phyloP scores from a whole-genome alignment of 2,113 vertebrate species.

The Ammodytes marinus region DNA sequence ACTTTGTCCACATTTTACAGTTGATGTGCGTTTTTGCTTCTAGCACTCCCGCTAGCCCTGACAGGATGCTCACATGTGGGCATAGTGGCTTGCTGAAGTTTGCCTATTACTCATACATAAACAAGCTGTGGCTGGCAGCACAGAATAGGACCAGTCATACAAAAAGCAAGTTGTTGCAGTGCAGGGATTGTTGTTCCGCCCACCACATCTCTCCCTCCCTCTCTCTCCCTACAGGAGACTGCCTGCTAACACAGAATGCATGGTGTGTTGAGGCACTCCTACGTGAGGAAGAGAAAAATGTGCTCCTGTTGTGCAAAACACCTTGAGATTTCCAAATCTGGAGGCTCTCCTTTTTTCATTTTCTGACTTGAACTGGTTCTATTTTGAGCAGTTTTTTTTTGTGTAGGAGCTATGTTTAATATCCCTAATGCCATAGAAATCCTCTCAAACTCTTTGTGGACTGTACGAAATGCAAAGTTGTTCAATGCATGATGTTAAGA shows the following conservation, averaged over 20 bases:
- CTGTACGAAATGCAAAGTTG: background rate
- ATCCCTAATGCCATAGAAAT: background rate
- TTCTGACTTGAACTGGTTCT: background rate
- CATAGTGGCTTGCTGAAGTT: constrained; percentile 4
- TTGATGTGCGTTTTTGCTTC: background rate
- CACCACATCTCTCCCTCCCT: constrained; percentile 39
- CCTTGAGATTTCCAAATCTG: background rate
- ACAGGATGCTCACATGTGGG: constrained; percentile 34
- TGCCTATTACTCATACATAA: constrained; percentile 40
- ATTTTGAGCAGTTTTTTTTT: background rate
- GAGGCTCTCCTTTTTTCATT: background rate
- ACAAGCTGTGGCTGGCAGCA: constrained; percentile 51
- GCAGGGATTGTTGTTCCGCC: constrained; percentile 40
- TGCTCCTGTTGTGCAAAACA: constrained; percentile 14
- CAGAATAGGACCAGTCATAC: constrained; percentile 28
- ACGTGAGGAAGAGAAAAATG: background rate
- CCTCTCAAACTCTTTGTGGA: background rate
- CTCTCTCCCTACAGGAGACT: constrained; percentile 11
- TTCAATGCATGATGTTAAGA: background rate
- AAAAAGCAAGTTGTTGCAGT: constrained; percentile 51
- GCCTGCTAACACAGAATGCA: constrained; percentile 13
- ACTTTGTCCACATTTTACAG: background rate
- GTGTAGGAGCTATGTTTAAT: background rate
- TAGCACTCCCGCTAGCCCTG: background rate
- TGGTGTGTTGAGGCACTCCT: constrained; percentile 28